phyloP scores from a whole-genome alignment of 2,797 vertebrate genomes.

The Chaetodon trifasciatus region DNA sequence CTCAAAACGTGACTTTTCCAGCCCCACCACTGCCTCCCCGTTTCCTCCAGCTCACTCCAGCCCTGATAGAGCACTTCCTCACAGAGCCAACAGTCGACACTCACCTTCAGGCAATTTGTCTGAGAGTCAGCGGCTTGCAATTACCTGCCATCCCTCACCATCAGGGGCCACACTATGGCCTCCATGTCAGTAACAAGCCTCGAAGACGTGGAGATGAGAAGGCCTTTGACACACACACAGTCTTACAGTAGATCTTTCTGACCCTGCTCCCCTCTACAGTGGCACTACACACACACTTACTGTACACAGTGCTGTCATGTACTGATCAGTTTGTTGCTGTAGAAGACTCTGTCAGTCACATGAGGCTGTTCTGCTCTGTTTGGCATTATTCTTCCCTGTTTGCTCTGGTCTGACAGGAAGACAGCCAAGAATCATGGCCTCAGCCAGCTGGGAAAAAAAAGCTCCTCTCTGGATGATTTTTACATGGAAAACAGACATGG shows the following conservation, averaged over 20 bases:
- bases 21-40: no score
- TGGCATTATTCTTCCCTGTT: constrained; percentile 53
- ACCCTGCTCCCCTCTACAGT: constrained; percentile 17
- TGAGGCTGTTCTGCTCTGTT: constrained; percentile 56
- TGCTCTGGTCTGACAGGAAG: constrained; percentile 58
- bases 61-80: constrained; percentile 16
- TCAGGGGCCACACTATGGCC: constrained; percentile 47
- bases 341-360: constrained; percentile 66
- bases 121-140: constrained; percentile 64
- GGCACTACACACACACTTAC: constrained; percentile 15
- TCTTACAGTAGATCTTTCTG: constrained; percentile 24
- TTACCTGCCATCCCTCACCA: constrained; percentile 66
- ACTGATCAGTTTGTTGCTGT: constrained; percentile 54
- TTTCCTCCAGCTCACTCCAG: constrained; percentile 9
- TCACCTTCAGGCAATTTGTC: constrained; percentile 66
- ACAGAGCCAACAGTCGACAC: constrained; percentile 22
- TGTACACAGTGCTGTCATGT: constrained; percentile 51
- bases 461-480: not conserved
- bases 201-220: constrained; percentile 35
- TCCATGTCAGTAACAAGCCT: constrained; percentile 63
- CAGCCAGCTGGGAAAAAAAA: constrained; percentile 35
- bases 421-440: constrained; percentile 52
- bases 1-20: not conserved
- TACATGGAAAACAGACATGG: constrained; percentile 21
- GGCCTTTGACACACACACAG: constrained; percentile 51